phyloP scores from a whole-genome alignment of 2,888 invertebrate species.

The Heterodera filipjevi region DNA sequence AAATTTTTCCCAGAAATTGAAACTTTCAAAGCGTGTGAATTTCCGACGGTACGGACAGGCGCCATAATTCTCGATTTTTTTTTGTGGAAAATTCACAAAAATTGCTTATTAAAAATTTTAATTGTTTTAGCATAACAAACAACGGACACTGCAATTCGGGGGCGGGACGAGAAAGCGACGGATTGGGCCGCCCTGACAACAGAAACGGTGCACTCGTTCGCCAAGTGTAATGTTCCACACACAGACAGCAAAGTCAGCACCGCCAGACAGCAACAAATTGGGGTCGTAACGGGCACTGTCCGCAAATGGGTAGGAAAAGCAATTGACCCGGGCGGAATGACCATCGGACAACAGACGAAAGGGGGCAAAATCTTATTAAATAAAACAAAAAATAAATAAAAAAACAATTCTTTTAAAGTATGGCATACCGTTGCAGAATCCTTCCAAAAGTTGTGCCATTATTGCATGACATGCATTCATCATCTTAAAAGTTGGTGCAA shows the following conservation, averaged over 20 bases:
- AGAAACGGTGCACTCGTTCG: constrained; percentile 86
- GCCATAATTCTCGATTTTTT: too few relatives aligned
- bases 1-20: too few relatives aligned
- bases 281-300: constrained; percentile 74
- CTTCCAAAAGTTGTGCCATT: constrained; percentile 80
- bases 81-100: too few relatives aligned
- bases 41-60: too few relatives aligned
- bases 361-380: constrained; percentile 34
- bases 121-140: neutral
- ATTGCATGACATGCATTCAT: constrained; percentile 93
- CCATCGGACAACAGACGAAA: constrained; percentile 72
- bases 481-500: constrained; percentile 69
- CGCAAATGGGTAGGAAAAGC: constrained; percentile 89
- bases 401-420: constrained; percentile 11
- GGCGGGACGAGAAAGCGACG: constrained; percentile 92
- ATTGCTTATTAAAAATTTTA: too few relatives aligned
- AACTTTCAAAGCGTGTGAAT: too few relatives aligned
- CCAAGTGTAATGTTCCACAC: constrained; percentile 68
- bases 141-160: constrained; percentile 73
- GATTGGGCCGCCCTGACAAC: constrained; percentile 96
- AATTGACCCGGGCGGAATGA: constrained; percentile 90
- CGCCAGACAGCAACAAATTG: constrained; percentile 72
- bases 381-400: neutral
- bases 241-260: constrained; percentile 90
- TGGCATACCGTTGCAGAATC: constrained; percentile 40